A percentile compares a stretch with the other conserved stretches of the same genome.
phyloP scores from a whole-genome alignment of 2,113 vertebrate species.

The Proterorhinus semilunaris region DNA sequence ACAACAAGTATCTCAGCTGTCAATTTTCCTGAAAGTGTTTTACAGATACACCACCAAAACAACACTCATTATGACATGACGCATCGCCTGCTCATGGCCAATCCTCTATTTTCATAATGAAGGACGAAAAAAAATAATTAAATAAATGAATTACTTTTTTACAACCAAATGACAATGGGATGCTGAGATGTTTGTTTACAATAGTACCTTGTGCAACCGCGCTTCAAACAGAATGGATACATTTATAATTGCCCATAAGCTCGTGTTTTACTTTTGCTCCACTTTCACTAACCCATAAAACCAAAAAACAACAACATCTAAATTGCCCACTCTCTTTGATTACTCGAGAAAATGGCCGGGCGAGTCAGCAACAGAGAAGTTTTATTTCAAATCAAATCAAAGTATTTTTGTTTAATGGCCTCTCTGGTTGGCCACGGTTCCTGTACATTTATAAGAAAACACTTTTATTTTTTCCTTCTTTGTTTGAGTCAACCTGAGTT shows the following conservation, averaged over 20 bases:
- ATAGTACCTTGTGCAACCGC: conserved; percentile 2
- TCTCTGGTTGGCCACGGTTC: neutral
- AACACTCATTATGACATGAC: neutral
- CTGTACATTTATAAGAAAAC: conserved; percentile 13
- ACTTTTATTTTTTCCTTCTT: conserved; percentile 15
- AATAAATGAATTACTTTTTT: neutral
- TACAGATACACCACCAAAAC: too few species aligned
- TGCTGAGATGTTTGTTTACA: neutral
- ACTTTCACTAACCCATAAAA: conserved; percentile 10
- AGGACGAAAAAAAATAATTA: neutral
- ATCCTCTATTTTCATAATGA: neutral
- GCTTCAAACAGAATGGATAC: conserved; percentile 4
- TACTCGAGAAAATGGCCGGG: conserved; percentile 21
- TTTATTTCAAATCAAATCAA: conserved; percentile 3
- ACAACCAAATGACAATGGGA: neutral
- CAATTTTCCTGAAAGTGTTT: too few species aligned
- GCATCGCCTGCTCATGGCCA: neutral
- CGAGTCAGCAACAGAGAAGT: neutral
- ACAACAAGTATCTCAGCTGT: too few species aligned
- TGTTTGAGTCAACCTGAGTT: conserved; percentile 26
- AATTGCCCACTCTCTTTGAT: conserved; percentile 36
- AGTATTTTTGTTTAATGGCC: conserved; percentile 9
- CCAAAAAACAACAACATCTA: conserved; percentile 19
- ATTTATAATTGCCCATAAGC: conserved; percentile 6
- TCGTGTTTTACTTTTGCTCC: conserved; percentile 1